Evolutionary conservation across 2,888 invertebrate species (phyloP).

Genomic region (Scaptomyza caliginosa): DNA sequence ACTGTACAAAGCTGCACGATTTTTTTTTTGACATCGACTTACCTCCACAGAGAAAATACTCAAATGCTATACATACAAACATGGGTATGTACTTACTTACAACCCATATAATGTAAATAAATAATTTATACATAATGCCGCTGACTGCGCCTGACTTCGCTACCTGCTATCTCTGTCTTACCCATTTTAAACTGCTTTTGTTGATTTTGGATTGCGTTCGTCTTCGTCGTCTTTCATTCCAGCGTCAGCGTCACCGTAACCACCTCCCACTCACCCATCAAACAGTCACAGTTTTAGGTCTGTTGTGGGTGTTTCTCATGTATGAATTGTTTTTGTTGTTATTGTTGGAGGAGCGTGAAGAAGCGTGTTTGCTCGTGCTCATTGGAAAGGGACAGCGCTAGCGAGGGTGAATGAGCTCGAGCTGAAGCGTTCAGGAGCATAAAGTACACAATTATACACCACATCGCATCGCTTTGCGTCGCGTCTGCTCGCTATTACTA

Average conservation of each 20-base stretch:
- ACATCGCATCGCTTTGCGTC: conserved; percentile 18
- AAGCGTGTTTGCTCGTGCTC: not conserved
- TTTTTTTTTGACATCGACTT: not conserved
- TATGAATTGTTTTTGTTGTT: conserved; percentile 10
- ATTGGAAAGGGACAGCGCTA: conserved; percentile 51
- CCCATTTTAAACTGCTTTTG: conserved; percentile 30
- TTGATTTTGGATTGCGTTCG: not conserved
- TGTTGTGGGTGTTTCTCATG: conserved; percentile 61
- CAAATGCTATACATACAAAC: not conserved
- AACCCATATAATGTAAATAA: conserved; percentile 76
- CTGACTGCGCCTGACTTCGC: conserved; percentile 44
- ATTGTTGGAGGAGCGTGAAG: not conserved
- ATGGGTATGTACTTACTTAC: not conserved
- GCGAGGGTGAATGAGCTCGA: conserved; percentile 43
- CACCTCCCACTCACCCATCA: not conserved
- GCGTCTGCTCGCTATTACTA: conserved; percentile 31
- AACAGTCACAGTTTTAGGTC: conserved; percentile 32
- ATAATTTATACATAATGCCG: conserved; percentile 77
- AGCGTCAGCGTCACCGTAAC: conserved; percentile 43
- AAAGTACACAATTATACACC: conserved; percentile 68
- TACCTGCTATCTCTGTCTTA: conserved; percentile 44
- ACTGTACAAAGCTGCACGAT: conserved; percentile 4
- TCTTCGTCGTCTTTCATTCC: conserved; percentile 33
- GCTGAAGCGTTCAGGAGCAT: conserved; percentile 33
- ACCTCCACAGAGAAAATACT: not conserved